Conservation (phyloP, 2,888 invertebrate genomes). For the Tridacna gigas region DNA sequence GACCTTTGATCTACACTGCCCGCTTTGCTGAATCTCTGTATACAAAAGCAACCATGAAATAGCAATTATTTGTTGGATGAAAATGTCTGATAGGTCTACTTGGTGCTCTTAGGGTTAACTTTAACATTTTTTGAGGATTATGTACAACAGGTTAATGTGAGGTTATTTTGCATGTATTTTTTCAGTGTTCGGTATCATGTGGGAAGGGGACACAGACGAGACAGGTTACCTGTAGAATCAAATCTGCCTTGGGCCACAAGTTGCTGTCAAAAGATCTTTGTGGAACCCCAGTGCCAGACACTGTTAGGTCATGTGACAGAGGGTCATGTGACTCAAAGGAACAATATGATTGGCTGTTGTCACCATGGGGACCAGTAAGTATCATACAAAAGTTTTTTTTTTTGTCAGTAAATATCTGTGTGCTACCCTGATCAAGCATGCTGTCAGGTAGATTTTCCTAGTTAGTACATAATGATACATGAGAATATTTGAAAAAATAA, state of each 20-base stretch:
- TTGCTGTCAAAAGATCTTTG: constrained; percentile 62
- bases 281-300: constrained; percentile 53
- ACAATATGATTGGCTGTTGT: constrained; percentile 72
- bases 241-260: constrained; percentile 48
- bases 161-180: neutral
- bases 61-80: too few relatives aligned
- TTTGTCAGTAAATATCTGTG: neutral
- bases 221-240: constrained; percentile 87
- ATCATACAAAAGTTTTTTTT: neutral
- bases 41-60: too few relatives aligned
- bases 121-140: too few relatives aligned
- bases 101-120: too few relatives aligned
- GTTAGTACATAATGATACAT: neutral
- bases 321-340: constrained; percentile 61
- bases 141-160: too few relatives aligned
- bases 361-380: constrained; percentile 77
- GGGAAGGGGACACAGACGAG: constrained; percentile 88
- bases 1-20: too few relatives aligned
- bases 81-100: too few relatives aligned
- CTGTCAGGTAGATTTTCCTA: neutral
- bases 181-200: constrained; percentile 88
- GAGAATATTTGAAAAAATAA: neutral
- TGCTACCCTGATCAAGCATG: neutral
- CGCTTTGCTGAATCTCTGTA: too few relatives aligned
- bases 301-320: constrained; percentile 60